Conservation (phyloP, 2,797 vertebrate genomes). For the Acrossocheilus fasciatus region DNA sequence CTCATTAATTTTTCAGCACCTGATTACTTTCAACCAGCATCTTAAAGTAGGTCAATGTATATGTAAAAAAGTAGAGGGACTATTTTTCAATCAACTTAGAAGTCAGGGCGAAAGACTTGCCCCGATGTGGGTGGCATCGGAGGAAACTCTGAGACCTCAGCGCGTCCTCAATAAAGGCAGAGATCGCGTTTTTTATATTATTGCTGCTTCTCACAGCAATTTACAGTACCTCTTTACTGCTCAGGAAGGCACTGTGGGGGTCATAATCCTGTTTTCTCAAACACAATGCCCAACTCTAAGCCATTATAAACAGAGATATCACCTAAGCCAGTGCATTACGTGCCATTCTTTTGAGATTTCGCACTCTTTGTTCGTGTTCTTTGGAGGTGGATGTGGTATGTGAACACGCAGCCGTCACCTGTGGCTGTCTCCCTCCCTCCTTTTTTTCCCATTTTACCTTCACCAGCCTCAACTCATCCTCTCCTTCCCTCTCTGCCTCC, state of each 20-base stretch:
- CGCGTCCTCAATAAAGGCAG: slow-evolving; percentile 55
- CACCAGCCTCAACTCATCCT: slow-evolving; percentile 44
- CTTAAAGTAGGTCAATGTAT: slow-evolving; percentile 87
- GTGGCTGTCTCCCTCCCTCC: slow-evolving; percentile 40
- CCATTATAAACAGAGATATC: slow-evolving; percentile 40
- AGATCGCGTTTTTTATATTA: slow-evolving; percentile 22
- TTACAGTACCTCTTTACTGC: slow-evolving; percentile 43
- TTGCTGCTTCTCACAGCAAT: slow-evolving; percentile 31
- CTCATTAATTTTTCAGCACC: slow-evolving; percentile 86
- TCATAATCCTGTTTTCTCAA: slow-evolving; percentile 45
- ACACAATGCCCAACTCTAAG: slow-evolving; percentile 50
- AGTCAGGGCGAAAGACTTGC: slow-evolving; percentile 73
- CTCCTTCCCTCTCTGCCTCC: slow-evolving; percentile 46
- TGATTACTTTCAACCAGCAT: slow-evolving; percentile 85
- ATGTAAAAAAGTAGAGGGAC: slow-evolving; percentile 81
- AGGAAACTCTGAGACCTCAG: slow-evolving; percentile 60
- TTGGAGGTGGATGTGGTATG: slow-evolving; percentile 55
- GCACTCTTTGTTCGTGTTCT: slow-evolving; percentile 51
- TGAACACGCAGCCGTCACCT: slow-evolving; percentile 47
- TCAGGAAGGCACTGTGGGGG: slow-evolving; percentile 33
- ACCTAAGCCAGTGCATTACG: slow-evolving; percentile 55
- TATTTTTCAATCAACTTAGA: slow-evolving; percentile 76
- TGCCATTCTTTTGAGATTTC: slow-evolving; percentile 56
- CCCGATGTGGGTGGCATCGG: slow-evolving; percentile 57
- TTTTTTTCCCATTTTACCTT: slow-evolving; percentile 40